Percentiles rank a stretch among this genome's conserved stretches.
Conservation (phyloP, 2,797 vertebrate species). For the Picus viridis region DNA sequence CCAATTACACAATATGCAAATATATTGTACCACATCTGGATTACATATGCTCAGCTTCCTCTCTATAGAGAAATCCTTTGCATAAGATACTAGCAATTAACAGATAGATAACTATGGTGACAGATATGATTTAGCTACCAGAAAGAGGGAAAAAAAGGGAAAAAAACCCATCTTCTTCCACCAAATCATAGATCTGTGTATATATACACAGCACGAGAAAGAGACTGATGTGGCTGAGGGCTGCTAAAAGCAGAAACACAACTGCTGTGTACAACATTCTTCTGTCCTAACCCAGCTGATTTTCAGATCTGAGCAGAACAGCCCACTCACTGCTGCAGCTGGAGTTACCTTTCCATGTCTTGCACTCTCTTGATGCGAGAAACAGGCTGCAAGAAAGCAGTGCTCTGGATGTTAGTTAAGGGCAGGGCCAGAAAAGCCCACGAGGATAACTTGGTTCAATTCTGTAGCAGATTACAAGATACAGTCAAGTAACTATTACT, state of each 20-base stretch:
- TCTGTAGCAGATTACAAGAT: not conserved
- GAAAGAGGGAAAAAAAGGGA: not conserved
- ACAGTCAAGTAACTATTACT: not conserved
- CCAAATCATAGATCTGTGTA: not conserved
- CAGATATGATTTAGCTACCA: not conserved
- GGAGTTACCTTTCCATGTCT: not conserved
- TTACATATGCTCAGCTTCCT: not conserved
- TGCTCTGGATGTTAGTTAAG: not conserved
- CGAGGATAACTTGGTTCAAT: not conserved
- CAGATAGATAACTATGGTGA: not conserved
- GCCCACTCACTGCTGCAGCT: not conserved
- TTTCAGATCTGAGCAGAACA: not conserved
- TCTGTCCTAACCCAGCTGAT: not conserved
- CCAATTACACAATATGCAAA: slow-evolving; percentile 18
- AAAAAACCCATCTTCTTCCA: not conserved
- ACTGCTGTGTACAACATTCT: not conserved
- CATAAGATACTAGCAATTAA: slow-evolving; percentile 29
- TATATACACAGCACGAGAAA: not conserved
- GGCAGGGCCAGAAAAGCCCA: not conserved
- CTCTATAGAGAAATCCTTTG: not conserved
- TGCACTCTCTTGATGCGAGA: not conserved
- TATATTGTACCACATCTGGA: slow-evolving; percentile 8
- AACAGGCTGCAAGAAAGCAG: not conserved
- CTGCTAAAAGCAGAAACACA: not conserved
- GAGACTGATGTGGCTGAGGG: not conserved